Conservation (phyloP, 2,888 invertebrate species). For the Amorpha juglandis region DNA sequence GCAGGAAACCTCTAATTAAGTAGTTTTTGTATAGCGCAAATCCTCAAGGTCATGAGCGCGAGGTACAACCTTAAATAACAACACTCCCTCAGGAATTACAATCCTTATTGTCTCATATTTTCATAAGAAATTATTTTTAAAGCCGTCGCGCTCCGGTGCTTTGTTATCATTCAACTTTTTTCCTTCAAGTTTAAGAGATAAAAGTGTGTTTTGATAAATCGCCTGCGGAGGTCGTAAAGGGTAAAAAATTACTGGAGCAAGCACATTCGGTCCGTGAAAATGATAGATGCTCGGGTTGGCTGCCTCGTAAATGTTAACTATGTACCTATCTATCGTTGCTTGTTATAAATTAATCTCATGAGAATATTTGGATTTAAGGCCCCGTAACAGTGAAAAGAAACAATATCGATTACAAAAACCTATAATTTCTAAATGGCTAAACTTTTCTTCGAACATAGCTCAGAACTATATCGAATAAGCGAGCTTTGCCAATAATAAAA, state of each 20-base stretch:
- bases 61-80: not conserved
- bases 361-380: not conserved
- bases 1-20: no score
- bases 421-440: no score
- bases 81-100: slow-evolving; percentile 47
- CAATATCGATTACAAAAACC: no score
- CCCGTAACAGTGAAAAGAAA: no score
- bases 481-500: no score
- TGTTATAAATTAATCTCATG: slow-evolving; percentile 8
- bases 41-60: no score
- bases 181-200: slow-evolving; percentile 43
- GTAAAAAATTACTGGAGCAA: slow-evolving; percentile 37
- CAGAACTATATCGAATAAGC: no score
- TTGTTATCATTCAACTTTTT: slow-evolving; percentile 55
- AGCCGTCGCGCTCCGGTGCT: slow-evolving; percentile 36
- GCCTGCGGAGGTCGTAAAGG: slow-evolving; percentile 39
- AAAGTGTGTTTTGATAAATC: slow-evolving; percentile 56
- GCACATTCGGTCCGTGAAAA: slow-evolving; percentile 29
- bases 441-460: no score
- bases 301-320: slow-evolving; percentile 1
- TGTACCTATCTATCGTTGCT: not conserved
- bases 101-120: slow-evolving; percentile 53
- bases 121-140: slow-evolving; percentile 47
- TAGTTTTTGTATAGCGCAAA: no score
- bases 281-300: slow-evolving; percentile 14